Conservation (phyloP, 2,888 invertebrate genomes). For the Metopia argyrocephala region DNA sequence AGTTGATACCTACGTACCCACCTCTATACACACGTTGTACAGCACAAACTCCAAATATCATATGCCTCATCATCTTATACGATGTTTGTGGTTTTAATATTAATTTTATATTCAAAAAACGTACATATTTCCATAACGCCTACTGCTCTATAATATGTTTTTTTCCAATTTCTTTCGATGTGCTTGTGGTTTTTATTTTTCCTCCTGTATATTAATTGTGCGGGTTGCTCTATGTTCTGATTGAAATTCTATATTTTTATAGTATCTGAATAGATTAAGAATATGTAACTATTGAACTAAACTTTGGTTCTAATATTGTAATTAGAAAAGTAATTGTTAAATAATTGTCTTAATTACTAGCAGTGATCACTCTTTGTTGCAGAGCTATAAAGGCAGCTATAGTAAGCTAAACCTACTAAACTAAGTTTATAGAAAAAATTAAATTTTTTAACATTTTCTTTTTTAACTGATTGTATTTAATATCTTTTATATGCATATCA, state of each 20-base stretch:
- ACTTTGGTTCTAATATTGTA: too few species aligned
- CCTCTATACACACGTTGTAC: background rate
- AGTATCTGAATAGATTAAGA: too few species aligned
- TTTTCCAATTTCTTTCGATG: background rate
- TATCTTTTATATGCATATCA: too few species aligned
- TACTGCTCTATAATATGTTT: conserved; percentile 5
- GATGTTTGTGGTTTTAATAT: background rate
- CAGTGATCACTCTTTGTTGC: too few species aligned
- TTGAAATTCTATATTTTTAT: conserved; percentile 24
- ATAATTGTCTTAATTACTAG: too few species aligned
- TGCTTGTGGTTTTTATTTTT: background rate
- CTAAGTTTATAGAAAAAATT: too few species aligned
- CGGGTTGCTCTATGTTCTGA: background rate
- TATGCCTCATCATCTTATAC: conserved; percentile 1
- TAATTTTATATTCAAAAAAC: conserved; percentile 7
- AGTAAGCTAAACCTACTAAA: too few species aligned
- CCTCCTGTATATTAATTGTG: background rate
- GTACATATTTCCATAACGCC: conserved; percentile 33
- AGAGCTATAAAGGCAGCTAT: too few species aligned
- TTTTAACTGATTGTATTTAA: too few species aligned
- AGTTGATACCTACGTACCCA: background rate
- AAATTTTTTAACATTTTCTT: too few species aligned
- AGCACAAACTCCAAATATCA: conserved; percentile 3
- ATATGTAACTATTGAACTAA: too few species aligned
- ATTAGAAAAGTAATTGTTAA: too few species aligned